These are phyloP conservation scores for Stegodyphus dumicola DNA, from an alignment of 1,140 invertebrate species.

Conservation along the genomic window DNA sequence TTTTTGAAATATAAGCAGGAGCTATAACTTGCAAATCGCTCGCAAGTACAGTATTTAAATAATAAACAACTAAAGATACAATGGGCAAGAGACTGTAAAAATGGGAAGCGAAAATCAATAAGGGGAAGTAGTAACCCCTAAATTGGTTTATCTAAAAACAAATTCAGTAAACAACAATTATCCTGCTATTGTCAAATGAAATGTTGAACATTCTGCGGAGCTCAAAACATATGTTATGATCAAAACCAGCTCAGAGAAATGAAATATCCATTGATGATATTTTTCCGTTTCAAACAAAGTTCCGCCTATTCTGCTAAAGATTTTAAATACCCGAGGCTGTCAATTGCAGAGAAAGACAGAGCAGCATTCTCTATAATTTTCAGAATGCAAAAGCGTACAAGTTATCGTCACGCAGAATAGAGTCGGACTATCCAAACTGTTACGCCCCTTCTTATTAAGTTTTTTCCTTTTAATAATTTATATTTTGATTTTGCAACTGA, in stretches of 20 bases:
- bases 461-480: too few species aligned
- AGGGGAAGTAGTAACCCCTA: not conserved
- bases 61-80: conserved; percentile 18
- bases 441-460: too few species aligned
- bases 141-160: conserved; percentile 41
- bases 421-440: not conserved
- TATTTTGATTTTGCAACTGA: too few species aligned
- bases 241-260: conserved; percentile 19
- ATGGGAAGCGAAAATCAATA: conserved; percentile 27
- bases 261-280: conserved; percentile 40
- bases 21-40: too few species aligned
- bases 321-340: conserved; percentile 42
- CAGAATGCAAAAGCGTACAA: not conserved
- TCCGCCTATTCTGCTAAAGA: not conserved
- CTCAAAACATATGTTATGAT: conserved; percentile 49
- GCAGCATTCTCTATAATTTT: not conserved
- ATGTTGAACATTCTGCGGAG: not conserved
- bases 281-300: conserved; percentile 20
- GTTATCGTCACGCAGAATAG: not conserved
- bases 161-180: conserved; percentile 48
- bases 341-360: conserved; percentile 4
- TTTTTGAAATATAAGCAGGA: too few species aligned
- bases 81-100: conserved; percentile 35
- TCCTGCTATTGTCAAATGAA: conserved; percentile 3
- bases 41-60: conserved; percentile 44